Percentiles rank a stretch among this genome's conserved stretches.
Evolutionary conservation across 2,113 vertebrate genomes (phyloP).

Genomic region (Trochalopteron elliotii): DNA sequence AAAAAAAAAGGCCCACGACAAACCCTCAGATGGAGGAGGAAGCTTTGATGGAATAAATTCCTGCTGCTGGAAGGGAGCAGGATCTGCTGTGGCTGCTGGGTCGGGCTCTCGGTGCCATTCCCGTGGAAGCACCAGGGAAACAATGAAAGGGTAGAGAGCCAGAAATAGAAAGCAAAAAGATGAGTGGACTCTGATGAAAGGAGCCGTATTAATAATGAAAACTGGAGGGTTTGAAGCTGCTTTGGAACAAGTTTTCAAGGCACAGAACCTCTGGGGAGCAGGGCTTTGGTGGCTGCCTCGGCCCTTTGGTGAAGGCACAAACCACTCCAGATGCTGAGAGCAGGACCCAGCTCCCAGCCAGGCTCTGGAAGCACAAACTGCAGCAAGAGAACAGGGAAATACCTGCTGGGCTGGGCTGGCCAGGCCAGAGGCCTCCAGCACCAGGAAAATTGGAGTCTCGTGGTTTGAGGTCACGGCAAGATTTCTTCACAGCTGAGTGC

Average conservation of each 20-base stretch:
- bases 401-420: background rate
- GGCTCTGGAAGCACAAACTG: background rate
- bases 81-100: background rate
- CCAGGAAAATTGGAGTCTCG: background rate
- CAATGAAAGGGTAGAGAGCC: background rate
- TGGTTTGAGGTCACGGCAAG: background rate
- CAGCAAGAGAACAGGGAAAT: background rate
- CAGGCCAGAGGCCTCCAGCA: background rate
- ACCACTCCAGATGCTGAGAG: background rate
- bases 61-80: background rate
- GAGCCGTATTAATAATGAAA: slow-evolving; percentile 24
- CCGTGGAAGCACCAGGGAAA: background rate
- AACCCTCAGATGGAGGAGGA: background rate
- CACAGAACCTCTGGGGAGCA: background rate
- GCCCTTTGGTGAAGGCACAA: background rate
- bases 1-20: background rate
- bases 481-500: slow-evolving; percentile 39
- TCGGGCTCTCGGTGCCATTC: background rate
- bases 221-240: slow-evolving; percentile 10
- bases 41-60: slow-evolving; percentile 32
- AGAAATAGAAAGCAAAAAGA: slow-evolving; percentile 19
- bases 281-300: background rate
- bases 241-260: slow-evolving; percentile 7
- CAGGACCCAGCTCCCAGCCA: background rate
- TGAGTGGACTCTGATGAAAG: slow-evolving; percentile 37